Base-by-base conservation (phyloP, 2,113 vertebrate species). In the Salvelinus fontinalis region DNA sequence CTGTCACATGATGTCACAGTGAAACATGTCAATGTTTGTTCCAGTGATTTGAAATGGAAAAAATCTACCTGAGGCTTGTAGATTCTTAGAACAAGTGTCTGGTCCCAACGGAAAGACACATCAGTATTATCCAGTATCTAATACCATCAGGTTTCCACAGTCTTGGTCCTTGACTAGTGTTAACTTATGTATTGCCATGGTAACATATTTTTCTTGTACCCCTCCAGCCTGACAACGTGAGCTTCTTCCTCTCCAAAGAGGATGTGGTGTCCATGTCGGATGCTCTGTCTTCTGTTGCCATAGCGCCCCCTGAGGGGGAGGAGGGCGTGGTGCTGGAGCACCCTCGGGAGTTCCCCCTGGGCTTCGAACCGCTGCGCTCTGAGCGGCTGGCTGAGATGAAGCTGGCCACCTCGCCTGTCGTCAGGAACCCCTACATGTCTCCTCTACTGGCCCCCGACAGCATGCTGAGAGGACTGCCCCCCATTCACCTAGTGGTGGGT, bases 401-500 rank as follows among this genome's bases (percentile, higher is more conserved):
- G 34, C 18, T 96, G 60, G 80, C 92, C 71, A 92, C 68, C 0
- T 93, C 94, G 0, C 93, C 95, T 24, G 91, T 97, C 62, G 89
- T 92, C 77, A 93, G 92, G 80, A 96, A 97, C 83, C 90, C 96
- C 22, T 96, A 94, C 89, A 95, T 96, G 85, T 94, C 91, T 1
- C 96, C 93, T 0, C 89, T 97, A 66, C 91, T 91, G 83, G 94
- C 94, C 34, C 92, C 90, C 1, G 94, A 96, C 84, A 93, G 86
- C 87, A 90, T 94, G 92, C 72, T 92, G 24, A 90, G 81, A 76
- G 93, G 93, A 11, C 89, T 94, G 79, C 92, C 91, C 2, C 89
- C 94, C 24, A 5, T 94, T 18, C 93, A 95, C 69, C 31, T 60
- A 44, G 22, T 78, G 70, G 71, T 16, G 70, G 67, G 71, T 16